phyloP scores from a whole-genome alignment of 2,888 invertebrate species.

The Agrochola lychnidis region DNA sequence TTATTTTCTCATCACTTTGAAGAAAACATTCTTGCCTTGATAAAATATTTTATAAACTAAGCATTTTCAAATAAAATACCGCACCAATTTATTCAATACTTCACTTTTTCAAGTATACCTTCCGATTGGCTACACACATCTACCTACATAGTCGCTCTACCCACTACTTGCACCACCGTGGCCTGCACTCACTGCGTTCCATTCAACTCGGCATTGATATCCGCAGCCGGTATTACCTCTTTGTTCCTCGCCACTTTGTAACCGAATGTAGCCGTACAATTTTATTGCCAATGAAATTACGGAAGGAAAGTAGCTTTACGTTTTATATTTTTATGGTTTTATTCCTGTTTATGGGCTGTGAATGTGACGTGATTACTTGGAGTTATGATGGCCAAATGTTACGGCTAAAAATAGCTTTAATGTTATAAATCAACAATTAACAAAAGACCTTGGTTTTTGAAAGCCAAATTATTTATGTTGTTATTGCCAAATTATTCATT shows the following conservation, averaged over 20 bases:
- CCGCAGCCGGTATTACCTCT: slow-evolving; percentile 60
- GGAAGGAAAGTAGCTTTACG: slow-evolving; percentile 51
- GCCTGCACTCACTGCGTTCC: slow-evolving; percentile 41
- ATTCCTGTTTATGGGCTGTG: slow-evolving; percentile 55
- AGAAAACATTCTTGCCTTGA: neutral
- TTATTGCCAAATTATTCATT: too few species aligned
- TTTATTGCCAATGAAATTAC: slow-evolving; percentile 65
- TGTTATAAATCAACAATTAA: slow-evolving; percentile 6
- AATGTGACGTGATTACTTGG: slow-evolving; percentile 45
- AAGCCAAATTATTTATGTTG: neutral
- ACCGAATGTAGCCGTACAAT: slow-evolving; percentile 46
- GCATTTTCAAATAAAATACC: neutral
- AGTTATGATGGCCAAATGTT: slow-evolving; percentile 11
- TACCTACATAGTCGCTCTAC: slow-evolving; percentile 20
- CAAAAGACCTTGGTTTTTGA: neutral
- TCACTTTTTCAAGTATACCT: slow-evolving; percentile 30
- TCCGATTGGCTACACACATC: slow-evolving; percentile 28
- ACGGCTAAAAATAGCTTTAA: neutral
- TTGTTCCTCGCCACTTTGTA: slow-evolving; percentile 58
- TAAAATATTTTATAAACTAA: slow-evolving; percentile 10
- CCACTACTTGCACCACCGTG: slow-evolving; percentile 32
- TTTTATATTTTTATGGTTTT: slow-evolving; percentile 60
- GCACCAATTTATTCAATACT: slow-evolving; percentile 14
- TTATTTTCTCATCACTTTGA: neutral
- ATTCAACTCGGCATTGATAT: slow-evolving; percentile 55